These are phyloP conservation scores for Sceliomorpha sp. DNA, from an alignment of 2,888 invertebrate genomes.

Conservation along the genomic window DNA sequence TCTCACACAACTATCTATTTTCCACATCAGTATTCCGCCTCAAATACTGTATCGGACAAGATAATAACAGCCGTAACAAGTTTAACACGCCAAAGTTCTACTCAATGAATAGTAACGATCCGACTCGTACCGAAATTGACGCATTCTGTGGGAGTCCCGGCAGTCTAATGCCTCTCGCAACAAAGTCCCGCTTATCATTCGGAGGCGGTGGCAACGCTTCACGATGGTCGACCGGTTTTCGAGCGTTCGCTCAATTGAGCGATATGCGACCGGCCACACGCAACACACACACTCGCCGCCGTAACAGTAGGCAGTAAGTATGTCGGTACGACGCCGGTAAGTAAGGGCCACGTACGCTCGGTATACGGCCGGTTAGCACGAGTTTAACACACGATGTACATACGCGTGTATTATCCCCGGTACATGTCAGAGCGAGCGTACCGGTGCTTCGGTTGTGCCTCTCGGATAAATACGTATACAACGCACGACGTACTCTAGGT, in stretches of 20 bases:
- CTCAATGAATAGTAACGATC: too few relatives aligned
- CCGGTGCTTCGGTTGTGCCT: conserved; percentile 28
- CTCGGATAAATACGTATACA: conserved; percentile 28
- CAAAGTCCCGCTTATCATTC: conserved; percentile 46
- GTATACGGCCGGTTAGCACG: conserved; percentile 52
- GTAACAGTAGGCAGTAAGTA: conserved; percentile 63
- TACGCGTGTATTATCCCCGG: conserved; percentile 52
- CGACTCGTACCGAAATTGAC: too few relatives aligned
- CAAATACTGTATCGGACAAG: too few relatives aligned
- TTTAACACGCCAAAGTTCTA: too few relatives aligned
- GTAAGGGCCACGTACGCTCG: conserved; percentile 54
- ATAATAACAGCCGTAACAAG: too few relatives aligned
- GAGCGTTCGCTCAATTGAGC: conserved; percentile 71
- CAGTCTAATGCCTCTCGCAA: conserved; percentile 13
- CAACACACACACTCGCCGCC: conserved; percentile 51
- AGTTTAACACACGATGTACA: conserved; percentile 57
- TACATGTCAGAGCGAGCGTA: conserved; percentile 39
- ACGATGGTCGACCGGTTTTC: conserved; percentile 59
- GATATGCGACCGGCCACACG: conserved; percentile 73
- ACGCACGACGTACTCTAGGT: too few relatives aligned
- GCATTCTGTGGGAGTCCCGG: too few relatives aligned
- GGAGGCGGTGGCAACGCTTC: conserved; percentile 49
- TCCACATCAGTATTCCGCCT: too few relatives aligned
- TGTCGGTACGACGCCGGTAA: conserved; percentile 61
- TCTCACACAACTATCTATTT: too few relatives aligned